phyloP scores from a whole-genome alignment of 2,888 invertebrate genomes.

The Invenusta paracnida region DNA sequence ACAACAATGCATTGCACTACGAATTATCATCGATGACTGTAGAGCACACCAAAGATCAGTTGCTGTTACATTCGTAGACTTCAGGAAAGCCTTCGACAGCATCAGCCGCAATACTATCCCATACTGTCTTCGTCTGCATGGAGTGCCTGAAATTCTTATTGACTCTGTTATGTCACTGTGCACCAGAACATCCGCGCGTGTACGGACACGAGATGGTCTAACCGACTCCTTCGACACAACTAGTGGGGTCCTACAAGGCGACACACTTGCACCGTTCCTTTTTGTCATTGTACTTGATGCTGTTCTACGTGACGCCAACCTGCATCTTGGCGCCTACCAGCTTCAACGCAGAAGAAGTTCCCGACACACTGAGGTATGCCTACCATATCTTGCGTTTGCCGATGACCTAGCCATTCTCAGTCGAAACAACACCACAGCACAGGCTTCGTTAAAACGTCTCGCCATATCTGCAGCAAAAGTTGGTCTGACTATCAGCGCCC shows the following conservation, averaged over 20 bases:
- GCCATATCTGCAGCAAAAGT: not conserved
- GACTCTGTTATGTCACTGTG: not conserved
- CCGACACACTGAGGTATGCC: not conserved
- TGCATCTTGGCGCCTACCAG: not conserved
- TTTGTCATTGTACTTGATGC: not conserved
- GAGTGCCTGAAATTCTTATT: not conserved
- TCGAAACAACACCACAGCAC: not conserved
- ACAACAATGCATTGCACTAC: conserved; percentile 5
- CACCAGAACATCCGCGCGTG: not conserved
- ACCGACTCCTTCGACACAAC: not conserved
- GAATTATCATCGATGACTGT: not conserved
- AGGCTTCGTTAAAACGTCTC: not conserved
- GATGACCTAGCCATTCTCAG: not conserved
- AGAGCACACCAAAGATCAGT: not conserved
- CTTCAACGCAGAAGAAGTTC: conserved; percentile 1
- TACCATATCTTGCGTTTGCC: not conserved
- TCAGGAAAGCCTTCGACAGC: not conserved
- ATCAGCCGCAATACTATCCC: not conserved
- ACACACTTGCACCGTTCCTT: not conserved
- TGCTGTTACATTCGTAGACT: not conserved
- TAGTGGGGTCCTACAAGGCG: not conserved
- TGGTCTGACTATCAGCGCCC: not conserved
- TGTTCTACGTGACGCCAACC: not conserved
- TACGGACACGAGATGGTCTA: not conserved
- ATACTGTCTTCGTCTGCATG: not conserved